phyloP scores from a whole-genome alignment of 2,797 vertebrate genomes.

The Aplochiton taeniatus region DNA sequence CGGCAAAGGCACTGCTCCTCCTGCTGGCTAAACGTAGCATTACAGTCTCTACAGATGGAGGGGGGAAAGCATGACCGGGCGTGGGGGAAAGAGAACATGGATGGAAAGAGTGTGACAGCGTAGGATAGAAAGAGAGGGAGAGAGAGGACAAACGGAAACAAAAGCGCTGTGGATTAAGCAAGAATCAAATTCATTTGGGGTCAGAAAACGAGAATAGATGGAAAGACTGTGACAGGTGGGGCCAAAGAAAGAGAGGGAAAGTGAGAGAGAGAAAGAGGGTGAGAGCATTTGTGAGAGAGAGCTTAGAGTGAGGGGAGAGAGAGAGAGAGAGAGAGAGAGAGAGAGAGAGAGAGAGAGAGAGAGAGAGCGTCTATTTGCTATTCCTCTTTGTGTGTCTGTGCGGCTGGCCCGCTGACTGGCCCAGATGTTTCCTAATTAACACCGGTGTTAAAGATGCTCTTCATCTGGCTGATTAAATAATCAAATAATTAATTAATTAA shows the following conservation, averaged over 20 bases:
- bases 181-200: too few relatives aligned
- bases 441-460: slow-evolving; percentile 77
- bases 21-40: slow-evolving; percentile 55
- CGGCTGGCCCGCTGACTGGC: slow-evolving; percentile 63
- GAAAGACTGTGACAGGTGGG: neutral
- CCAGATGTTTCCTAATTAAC: slow-evolving; percentile 84
- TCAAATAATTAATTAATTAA: slow-evolving; percentile 83
- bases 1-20: slow-evolving; percentile 67
- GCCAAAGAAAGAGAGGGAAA: neutral
- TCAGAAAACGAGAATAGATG: neutral
- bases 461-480: slow-evolving; percentile 85
- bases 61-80: slow-evolving; percentile 10
- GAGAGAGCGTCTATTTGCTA: slow-evolving; percentile 35
- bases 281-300: slow-evolving; percentile 16
- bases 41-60: slow-evolving; percentile 32
- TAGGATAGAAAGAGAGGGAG: slow-evolving; percentile 26
- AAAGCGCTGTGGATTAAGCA: too few relatives aligned
- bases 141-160: neutral
- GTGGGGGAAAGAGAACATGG: neutral
- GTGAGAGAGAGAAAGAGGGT: neutral
- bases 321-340: slow-evolving; percentile 15
- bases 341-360: slow-evolving; percentile 24
- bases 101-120: slow-evolving; percentile 3
- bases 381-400: slow-evolving; percentile 48
- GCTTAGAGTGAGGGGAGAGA: slow-evolving; percentile 19